Conservation (phyloP, 2,797 vertebrate genomes). For the Luscinia luscinia region DNA sequence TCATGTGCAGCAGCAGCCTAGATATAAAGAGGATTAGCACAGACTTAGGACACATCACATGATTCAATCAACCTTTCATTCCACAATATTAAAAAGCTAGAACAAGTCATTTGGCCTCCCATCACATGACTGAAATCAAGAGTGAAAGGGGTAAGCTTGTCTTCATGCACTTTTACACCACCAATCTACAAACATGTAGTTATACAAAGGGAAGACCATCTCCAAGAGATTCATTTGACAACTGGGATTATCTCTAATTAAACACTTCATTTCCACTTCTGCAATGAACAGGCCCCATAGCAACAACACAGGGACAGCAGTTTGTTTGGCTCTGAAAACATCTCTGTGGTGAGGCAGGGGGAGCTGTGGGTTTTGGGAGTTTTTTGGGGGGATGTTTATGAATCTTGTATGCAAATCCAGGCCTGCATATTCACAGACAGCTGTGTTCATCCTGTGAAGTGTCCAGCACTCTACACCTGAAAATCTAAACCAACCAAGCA, state of each 20-base stretch:
- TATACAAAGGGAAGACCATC: not conserved
- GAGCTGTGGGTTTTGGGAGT: rapidly evolving
- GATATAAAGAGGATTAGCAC: conserved; percentile 69
- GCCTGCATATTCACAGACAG: not conserved
- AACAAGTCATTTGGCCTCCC: conserved; percentile 41
- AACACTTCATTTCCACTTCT: conserved; percentile 21
- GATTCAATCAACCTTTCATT: conserved; percentile 54
- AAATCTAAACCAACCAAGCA: not conserved
- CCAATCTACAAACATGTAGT: not conserved
- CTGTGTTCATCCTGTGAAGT: not conserved
- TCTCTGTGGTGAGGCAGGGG: rapidly evolving
- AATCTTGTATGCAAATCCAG: not conserved
- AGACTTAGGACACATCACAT: conserved; percentile 61
- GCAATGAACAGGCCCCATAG: not conserved
- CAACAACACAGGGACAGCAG: not conserved
- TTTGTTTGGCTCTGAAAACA: not conserved
- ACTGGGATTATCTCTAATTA: conserved; percentile 21
- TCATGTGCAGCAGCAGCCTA: conserved; percentile 79
- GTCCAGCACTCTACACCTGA: not conserved
- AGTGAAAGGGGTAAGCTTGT: not conserved
- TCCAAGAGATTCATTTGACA: not conserved
- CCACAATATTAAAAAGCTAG: conserved; percentile 50
- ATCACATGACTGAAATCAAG: conserved; percentile 2
- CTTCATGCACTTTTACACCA: not conserved
- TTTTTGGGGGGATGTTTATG: not conserved